phyloP scores from a whole-genome alignment of 2,797 vertebrate species.

The Nasua narica region DNA sequence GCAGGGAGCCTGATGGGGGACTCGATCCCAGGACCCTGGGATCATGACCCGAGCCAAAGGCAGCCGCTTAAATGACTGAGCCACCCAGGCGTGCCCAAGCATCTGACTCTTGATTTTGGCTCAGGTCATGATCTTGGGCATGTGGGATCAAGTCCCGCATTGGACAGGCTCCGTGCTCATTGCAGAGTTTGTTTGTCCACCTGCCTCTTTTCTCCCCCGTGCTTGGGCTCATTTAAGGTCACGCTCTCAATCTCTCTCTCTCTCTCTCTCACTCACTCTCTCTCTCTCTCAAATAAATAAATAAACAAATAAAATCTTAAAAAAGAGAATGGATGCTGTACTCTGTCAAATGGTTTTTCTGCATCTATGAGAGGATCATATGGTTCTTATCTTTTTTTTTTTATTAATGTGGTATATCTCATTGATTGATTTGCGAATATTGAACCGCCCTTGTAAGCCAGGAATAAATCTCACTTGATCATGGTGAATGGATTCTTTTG shows the following conservation, averaged over 20 bases:
- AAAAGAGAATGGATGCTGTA: not conserved
- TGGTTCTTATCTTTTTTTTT: not conserved
- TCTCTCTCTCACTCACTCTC: too few relatives aligned
- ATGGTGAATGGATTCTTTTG: not conserved
- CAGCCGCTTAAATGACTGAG: too few relatives aligned
- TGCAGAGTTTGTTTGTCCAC: not conserved
- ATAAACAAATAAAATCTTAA: too few relatives aligned
- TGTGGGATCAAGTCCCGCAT: not conserved
- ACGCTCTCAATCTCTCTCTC: too few relatives aligned
- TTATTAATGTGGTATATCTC: not conserved
- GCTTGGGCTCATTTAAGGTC: not conserved
- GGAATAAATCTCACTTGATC: not conserved
- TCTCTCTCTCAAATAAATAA: too few relatives aligned
- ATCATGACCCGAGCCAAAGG: too few relatives aligned
- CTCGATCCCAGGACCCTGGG: too few relatives aligned
- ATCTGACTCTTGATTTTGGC: not conserved
- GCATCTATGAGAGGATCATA: not conserved
- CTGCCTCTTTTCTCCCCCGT: not conserved
- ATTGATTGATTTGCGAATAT: not conserved
- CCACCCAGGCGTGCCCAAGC: too few relatives aligned
- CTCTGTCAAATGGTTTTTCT: not conserved
- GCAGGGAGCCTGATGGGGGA: too few relatives aligned
- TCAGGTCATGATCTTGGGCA: not conserved
- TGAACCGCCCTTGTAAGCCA: not conserved
- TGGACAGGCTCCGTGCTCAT: not conserved